Base-by-base conservation (phyloP, 2,113 vertebrate species). In the Bos javanicus region DNA sequence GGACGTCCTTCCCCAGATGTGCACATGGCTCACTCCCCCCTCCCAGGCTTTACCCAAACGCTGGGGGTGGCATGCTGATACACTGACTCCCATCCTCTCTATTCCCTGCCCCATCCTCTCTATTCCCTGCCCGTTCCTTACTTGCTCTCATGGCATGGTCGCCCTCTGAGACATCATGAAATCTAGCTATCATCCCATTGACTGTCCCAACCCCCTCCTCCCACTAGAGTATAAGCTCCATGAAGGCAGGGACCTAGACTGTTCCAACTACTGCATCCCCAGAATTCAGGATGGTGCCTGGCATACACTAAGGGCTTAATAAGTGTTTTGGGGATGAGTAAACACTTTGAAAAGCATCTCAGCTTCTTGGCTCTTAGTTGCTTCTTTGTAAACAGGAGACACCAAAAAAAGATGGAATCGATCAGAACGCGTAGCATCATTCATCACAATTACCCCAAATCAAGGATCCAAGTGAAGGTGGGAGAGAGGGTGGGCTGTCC, bases 401-500 rank as follows among this genome's bases (percentile, higher is more conserved):
- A 50, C 19, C 56, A 56, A 78, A 48, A 15, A n/a, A 83, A 23
- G 64, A n/a, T 3, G 13, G 33, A 59, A 14, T 6, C 26, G 4
- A 17, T 23, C 28, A 7, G 67, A 6, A 30, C 1, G 0, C 14
- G 19, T 2, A 46, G 28, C 6, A 0, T 7, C 26, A 48, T 5
- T 43, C 1, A 7, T 46, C 78, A 7, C 23, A 0, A 30, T 26
- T 43, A 11, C 76, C 78, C 84, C 7, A 30, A 54, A 23, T 28
- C 0, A 1, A 30, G 36, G 67, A 6, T 17, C 33, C 8, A 1
- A 0, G 3, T 23, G 50, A n/a, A 39, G 80, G 17, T 0, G 8
- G 56, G n/a, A 30, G 54, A 4, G 3, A 33, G 2, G 36, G 25
- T 11, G 26, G 21, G 62, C 21, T 1, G 0, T 48, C 39, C 2